Percentiles rank a stretch among this genome's conserved stretches.
Conservation (phyloP, 2,888 invertebrate species). For the Cheilosia pagana region DNA sequence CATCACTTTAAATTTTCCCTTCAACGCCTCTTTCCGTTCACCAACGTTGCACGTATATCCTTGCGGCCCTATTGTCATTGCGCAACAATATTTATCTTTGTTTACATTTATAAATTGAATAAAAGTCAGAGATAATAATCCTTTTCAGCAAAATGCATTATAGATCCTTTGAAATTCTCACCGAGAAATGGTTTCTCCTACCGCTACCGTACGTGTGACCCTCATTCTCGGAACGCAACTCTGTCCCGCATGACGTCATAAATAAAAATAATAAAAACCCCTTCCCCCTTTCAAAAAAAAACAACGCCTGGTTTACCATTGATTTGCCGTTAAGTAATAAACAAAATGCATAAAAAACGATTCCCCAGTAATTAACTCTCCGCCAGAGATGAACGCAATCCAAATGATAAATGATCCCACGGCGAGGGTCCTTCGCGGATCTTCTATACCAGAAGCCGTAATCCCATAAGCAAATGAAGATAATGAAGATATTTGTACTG, state of each 20-base stretch:
- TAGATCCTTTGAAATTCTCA: conserved; percentile 51
- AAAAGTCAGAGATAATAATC: conserved; percentile 61
- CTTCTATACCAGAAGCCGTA: conserved; percentile 6
- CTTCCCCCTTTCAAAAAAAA: conserved; percentile 26
- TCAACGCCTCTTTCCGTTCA: conserved; percentile 12
- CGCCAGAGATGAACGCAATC: conserved; percentile 21
- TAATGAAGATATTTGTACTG: conserved; percentile 50
- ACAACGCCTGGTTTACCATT: conserved; percentile 34
- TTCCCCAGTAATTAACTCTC: conserved; percentile 54
- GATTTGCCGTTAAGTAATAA: conserved; percentile 47
- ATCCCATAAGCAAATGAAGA: conserved; percentile 61
- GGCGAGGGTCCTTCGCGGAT: conserved; percentile 45
- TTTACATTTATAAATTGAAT: conserved; percentile 70
- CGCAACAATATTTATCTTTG: conserved; percentile 59
- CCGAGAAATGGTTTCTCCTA: conserved; percentile 4
- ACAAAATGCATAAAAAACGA: conserved; percentile 51
- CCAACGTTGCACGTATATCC: background rate
- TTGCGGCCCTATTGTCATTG: conserved; percentile 20
- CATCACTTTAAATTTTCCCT: conserved; percentile 30
- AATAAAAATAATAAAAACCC: conserved; percentile 48
- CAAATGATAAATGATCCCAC: conserved; percentile 53
- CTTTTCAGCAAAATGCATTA: conserved; percentile 22
- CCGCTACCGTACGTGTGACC: conserved; percentile 25
- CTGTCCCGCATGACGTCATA: conserved; percentile 70
- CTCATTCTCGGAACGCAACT: conserved; percentile 41